Evolutionary conservation across 2,888 invertebrate genomes (phyloP).

Genomic region (Drosophila buzzatii): DNA sequence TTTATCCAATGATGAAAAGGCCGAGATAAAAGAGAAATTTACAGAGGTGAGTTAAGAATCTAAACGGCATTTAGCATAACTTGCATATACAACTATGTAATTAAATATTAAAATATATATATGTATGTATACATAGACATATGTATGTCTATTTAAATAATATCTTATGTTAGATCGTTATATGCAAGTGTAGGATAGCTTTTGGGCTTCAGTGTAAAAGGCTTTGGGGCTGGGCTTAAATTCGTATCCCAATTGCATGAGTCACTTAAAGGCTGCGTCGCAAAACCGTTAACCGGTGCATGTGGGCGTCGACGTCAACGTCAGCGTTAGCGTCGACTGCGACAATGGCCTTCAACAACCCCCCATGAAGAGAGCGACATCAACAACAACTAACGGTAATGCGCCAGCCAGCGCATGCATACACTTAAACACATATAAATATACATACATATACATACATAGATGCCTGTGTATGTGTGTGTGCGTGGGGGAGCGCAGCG

Average conservation of each 20-base stretch:
- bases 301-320: constrained; percentile 64
- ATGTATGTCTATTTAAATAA: not conserved
- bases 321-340: constrained; percentile 14
- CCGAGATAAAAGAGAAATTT: constrained; percentile 92
- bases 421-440: not conserved
- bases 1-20: constrained; percentile 88
- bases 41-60: constrained; percentile 87
- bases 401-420: constrained; percentile 46
- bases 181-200: constrained; percentile 17
- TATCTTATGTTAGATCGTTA: constrained; percentile 30
- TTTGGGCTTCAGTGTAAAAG: not conserved
- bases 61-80: constrained; percentile 25
- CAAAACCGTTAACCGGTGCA: constrained; percentile 68
- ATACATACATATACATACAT: not conserved
- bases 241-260: constrained; percentile 68
- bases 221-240: constrained; percentile 11
- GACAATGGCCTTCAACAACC: constrained; percentile 76
- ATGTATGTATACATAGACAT: not conserved
- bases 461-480: constrained; percentile 2
- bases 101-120: not conserved
- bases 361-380: constrained; percentile 69
- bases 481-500: constrained; percentile 47
- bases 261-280: constrained; percentile 51
- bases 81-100: not conserved
- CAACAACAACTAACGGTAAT: constrained; percentile 58